Evolutionary conservation across 2,797 vertebrate genomes (phyloP).

Genomic region (Acomys russatus): DNA sequence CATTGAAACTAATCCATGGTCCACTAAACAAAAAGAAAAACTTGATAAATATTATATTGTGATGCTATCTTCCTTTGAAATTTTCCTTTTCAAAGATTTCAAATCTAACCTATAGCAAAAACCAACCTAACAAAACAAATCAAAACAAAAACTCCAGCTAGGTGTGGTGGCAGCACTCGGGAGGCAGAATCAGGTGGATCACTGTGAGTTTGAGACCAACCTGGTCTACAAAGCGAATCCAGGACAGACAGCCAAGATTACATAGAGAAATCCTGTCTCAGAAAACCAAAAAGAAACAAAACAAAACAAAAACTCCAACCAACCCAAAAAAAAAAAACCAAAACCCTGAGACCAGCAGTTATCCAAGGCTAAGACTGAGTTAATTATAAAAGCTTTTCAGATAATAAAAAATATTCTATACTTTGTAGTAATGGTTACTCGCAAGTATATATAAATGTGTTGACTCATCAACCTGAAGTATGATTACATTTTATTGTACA

Average conservation of each 20-base stretch:
- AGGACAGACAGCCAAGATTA: no score
- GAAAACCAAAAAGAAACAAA: background rate
- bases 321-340: background rate
- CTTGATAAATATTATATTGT: background rate
- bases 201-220: no score
- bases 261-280: no score
- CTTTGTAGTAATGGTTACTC: background rate
- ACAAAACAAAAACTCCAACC: background rate
- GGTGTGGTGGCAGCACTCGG: no score
- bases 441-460: background rate
- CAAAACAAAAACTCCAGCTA: background rate
- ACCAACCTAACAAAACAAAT: background rate
- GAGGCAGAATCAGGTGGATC: no score
- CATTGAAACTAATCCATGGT: constrained; percentile 25
- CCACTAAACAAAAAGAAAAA: background rate
- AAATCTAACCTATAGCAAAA: background rate
- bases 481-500: background rate
- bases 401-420: constrained; percentile 26
- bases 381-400: background rate
- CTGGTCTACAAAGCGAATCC: no score
- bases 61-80: background rate
- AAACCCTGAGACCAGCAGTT: background rate
- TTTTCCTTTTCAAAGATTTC: background rate
- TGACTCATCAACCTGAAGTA: background rate
- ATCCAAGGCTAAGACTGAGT: background rate